Percentiles rank a stretch among this genome's conserved stretches.
These are phyloP conservation scores for Macrosteles quadrilineatus DNA, from an alignment of 1,140 invertebrate genomes.

Conservation along the genomic window DNA sequence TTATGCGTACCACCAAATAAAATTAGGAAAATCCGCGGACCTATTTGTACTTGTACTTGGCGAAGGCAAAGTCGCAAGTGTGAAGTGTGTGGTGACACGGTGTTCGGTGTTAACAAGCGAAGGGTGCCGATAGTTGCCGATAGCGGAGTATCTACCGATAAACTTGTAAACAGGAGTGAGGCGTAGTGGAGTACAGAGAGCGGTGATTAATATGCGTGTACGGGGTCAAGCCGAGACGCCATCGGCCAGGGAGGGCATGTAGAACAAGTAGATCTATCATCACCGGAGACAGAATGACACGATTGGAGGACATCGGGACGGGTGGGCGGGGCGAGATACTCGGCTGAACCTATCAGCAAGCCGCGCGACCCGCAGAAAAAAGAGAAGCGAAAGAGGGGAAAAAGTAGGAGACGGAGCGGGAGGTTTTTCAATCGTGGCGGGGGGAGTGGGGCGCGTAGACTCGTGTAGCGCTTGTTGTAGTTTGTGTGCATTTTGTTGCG, in stretches of 20 bases:
- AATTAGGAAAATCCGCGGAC: no score
- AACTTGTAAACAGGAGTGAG: slow-evolving; percentile 5
- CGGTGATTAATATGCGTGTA: slow-evolving; percentile 29
- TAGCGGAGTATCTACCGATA: background rate
- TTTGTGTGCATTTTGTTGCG: slow-evolving; percentile 30
- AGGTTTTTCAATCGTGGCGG: slow-evolving; percentile 31
- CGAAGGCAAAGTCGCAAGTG: no score
- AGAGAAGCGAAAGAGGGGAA: slow-evolving; percentile 34
- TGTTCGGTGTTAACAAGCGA: background rate
- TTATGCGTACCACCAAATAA: no score
- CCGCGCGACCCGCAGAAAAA: slow-evolving; percentile 31
- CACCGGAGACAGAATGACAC: slow-evolving; percentile 29
- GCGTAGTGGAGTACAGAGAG: background rate
- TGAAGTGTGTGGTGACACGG: background rate
- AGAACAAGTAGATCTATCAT: slow-evolving; percentile 25
- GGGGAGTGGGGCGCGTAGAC: slow-evolving; percentile 26
- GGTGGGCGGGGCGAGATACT: slow-evolving; percentile 32
- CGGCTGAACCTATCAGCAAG: slow-evolving; percentile 32
- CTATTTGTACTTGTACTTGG: no score
- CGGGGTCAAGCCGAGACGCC: slow-evolving; percentile 15
- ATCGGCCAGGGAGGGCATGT: slow-evolving; percentile 5
- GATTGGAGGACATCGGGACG: slow-evolving; percentile 27
- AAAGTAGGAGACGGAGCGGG: slow-evolving; percentile 32
- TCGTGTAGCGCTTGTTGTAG: slow-evolving; percentile 21
- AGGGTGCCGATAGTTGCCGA: slow-evolving; percentile 5